phyloP scores from a whole-genome alignment of 2,113 vertebrate species.

The Lepisosteus oculatus region DNA sequence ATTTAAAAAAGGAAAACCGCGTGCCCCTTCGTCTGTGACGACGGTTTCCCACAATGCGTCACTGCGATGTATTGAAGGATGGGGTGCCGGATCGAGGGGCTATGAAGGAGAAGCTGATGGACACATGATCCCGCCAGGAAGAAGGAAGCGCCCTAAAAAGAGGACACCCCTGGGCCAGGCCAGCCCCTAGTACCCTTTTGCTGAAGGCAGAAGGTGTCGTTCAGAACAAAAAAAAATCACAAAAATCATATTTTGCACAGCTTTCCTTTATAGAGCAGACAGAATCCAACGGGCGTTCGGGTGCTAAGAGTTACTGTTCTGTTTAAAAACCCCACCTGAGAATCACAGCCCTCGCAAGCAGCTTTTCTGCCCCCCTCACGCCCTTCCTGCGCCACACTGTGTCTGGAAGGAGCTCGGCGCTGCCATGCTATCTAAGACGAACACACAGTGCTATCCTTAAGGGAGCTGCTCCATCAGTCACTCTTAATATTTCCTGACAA shows the following conservation, averaged over 20 bases:
- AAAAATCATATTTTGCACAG: background rate
- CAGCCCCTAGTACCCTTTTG: background rate
- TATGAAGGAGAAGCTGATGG: too few species aligned
- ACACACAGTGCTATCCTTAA: constrained; percentile 40
- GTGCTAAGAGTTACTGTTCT: background rate
- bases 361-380: background rate
- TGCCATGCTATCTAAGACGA: constrained; percentile 35
- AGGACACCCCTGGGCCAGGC: too few species aligned
- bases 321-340: background rate
- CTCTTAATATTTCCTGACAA: constrained; percentile 52
- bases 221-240: background rate
- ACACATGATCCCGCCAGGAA: too few species aligned
- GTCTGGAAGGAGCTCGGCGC: background rate
- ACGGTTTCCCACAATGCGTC: too few species aligned
- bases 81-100: too few species aligned
- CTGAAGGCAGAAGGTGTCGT: background rate
- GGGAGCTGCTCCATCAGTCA: constrained; percentile 51
- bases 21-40: too few species aligned
- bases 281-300: background rate
- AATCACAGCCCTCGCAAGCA: too few species aligned
- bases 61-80: too few species aligned
- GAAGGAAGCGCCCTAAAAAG: too few species aligned
- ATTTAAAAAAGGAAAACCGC: too few species aligned
- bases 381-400: background rate
- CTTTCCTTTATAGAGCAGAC: background rate